Conservation (phyloP, 2,888 invertebrate species). For the Phytoseiulus persimilis region DNA sequence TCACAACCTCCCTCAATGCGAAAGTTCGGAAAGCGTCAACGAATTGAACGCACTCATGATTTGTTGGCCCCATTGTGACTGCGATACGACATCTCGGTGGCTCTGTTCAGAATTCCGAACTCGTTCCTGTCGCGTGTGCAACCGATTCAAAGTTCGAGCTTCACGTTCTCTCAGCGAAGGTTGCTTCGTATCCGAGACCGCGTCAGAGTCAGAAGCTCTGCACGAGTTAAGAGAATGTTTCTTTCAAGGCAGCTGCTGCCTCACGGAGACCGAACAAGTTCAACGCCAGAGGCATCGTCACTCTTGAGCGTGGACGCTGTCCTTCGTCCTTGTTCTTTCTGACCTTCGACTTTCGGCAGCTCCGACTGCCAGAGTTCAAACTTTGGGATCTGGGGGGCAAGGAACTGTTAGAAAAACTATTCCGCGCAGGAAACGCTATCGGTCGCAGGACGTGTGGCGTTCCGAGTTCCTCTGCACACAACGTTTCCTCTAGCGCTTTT, state of each 20-base stretch:
- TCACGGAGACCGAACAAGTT: too few relatives aligned
- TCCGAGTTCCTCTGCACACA: background rate
- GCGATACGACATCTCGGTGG: background rate
- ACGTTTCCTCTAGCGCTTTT: background rate
- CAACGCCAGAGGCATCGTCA: too few relatives aligned
- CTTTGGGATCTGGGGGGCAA: background rate
- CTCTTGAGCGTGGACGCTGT: too few relatives aligned
- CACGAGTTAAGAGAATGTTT: too few relatives aligned
- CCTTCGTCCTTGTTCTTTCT: background rate
- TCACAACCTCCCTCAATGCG: background rate
- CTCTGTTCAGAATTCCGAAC: background rate
- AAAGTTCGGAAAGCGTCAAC: background rate
- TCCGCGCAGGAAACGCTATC: background rate
- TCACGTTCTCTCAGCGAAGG: background rate
- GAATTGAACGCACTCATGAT: background rate
- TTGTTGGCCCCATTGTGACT: background rate
- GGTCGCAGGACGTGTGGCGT: background rate
- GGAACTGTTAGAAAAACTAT: background rate
- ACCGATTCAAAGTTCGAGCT: background rate
- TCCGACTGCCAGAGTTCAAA: background rate
- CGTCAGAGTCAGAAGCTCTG: background rate
- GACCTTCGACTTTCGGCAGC: background rate
- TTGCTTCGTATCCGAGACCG: background rate
- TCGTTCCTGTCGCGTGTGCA: background rate
- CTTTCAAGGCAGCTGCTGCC: too few relatives aligned